Percentiles rank a stretch among this genome's conserved stretches.
These are phyloP conservation scores for Cyclophora albipunctata DNA, from an alignment of 2,888 invertebrate genomes.

Conservation along the genomic window DNA sequence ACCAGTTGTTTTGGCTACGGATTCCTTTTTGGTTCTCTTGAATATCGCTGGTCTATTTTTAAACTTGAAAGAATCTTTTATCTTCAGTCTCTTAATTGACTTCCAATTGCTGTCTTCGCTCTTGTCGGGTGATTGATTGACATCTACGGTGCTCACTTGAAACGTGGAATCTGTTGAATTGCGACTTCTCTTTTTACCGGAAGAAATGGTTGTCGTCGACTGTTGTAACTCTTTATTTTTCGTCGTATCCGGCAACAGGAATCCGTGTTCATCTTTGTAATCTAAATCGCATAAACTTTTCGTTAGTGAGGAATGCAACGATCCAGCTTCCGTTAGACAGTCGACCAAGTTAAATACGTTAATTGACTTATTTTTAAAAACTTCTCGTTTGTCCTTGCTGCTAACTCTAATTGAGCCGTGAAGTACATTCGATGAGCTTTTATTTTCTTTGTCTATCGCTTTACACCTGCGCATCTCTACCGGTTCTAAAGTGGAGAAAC, in stretches of 20 bases:
- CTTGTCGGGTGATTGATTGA: slow-evolving; percentile 59
- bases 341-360: slow-evolving; percentile 68
- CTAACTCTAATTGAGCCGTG: slow-evolving; percentile 39
- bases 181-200: slow-evolving; percentile 67
- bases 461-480: slow-evolving; percentile 44
- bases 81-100: slow-evolving; percentile 68
- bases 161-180: slow-evolving; percentile 69
- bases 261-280: slow-evolving; percentile 54
- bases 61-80: slow-evolving; percentile 71
- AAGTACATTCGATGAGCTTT: slow-evolving; percentile 39
- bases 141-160: slow-evolving; percentile 55
- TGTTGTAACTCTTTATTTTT: slow-evolving; percentile 56
- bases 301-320: slow-evolving; percentile 62
- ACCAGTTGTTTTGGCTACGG: slow-evolving; percentile 52
- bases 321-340: slow-evolving; percentile 58
- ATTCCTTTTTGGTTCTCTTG: slow-evolving; percentile 62
- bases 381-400: slow-evolving; percentile 62
- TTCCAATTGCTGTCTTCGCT: slow-evolving; percentile 69
- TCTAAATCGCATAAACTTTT: slow-evolving; percentile 68
- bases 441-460: slow-evolving; percentile 58
- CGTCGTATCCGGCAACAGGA: slow-evolving; percentile 49
- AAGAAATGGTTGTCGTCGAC: slow-evolving; percentile 65
- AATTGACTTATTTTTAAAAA: slow-evolving; percentile 68
- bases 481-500: slow-evolving; percentile 33
- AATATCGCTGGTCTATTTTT: slow-evolving; percentile 69